phyloP scores from a whole-genome alignment of 2,797 vertebrate species.

The Phaenicophaeus curvirostris region DNA sequence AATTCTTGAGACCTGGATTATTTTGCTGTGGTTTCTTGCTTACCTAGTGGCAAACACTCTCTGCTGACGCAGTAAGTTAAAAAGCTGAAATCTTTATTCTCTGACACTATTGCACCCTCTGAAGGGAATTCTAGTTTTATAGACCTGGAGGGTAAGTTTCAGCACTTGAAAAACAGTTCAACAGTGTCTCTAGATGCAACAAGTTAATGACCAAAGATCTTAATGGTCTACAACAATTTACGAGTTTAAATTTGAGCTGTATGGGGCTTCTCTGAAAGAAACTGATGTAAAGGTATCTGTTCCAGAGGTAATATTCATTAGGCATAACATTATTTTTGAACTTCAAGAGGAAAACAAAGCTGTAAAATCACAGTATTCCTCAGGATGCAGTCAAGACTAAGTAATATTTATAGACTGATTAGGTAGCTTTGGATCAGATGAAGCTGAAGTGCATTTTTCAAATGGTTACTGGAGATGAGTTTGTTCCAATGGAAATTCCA shows the following conservation, averaged over 20 bases:
- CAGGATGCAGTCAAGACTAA: neutral
- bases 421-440: neutral
- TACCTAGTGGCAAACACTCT: neutral
- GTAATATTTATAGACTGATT: slow-evolving; percentile 1
- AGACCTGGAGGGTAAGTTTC: slow-evolving; percentile 10
- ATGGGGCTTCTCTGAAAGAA: neutral
- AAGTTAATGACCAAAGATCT: slow-evolving; percentile 38
- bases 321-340: neutral
- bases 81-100: slow-evolving; percentile 6
- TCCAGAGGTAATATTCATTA: neutral
- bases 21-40: slow-evolving; percentile 19
- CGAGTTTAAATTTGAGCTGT: slow-evolving; percentile 14
- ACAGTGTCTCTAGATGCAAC: slow-evolving; percentile 9
- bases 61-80: slow-evolving; percentile 22
- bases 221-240: slow-evolving; percentile 30
- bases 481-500: neutral
- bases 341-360: neutral
- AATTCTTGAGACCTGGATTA: neutral
- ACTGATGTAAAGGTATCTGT: neutral
- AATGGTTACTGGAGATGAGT: neutral
- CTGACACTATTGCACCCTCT: neutral
- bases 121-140: neutral
- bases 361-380: slow-evolving; percentile 12
- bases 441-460: neutral
- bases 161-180: slow-evolving; percentile 31